Percentiles rank a stretch among this genome's conserved stretches.
phyloP scores from a whole-genome alignment of 2,888 invertebrate genomes.

The Subacronicta megacephala region DNA sequence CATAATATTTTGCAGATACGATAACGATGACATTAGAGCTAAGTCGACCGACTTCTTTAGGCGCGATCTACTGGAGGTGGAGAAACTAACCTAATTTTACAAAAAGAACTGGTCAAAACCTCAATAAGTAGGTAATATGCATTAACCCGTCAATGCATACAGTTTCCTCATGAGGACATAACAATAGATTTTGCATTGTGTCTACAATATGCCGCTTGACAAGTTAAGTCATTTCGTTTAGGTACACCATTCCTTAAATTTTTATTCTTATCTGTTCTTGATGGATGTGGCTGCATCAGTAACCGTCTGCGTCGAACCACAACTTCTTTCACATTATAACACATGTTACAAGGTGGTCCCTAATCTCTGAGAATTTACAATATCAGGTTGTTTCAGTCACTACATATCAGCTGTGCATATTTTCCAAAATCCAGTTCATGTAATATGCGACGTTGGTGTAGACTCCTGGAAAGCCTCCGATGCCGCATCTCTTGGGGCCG shows the following conservation, averaged over 20 bases:
- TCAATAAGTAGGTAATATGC: too few relatives aligned
- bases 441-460: slow-evolving; percentile 89
- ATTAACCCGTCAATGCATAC: too few relatives aligned
- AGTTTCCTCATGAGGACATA: too few relatives aligned
- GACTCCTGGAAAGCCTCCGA: slow-evolving; percentile 88
- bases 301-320: not conserved
- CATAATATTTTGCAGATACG: too few relatives aligned
- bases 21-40: too few relatives aligned
- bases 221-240: too few relatives aligned
- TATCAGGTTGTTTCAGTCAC: slow-evolving; percentile 5
- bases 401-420: slow-evolving; percentile 64
- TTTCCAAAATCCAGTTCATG: slow-evolving; percentile 90
- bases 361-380: slow-evolving; percentile 25
- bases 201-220: too few relatives aligned
- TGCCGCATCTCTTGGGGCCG: slow-evolving; percentile 87
- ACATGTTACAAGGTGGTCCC: not conserved
- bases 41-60: too few relatives aligned
- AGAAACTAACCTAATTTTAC: too few relatives aligned
- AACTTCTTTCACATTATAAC: not conserved
- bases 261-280: not conserved
- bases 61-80: too few relatives aligned
- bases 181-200: too few relatives aligned
- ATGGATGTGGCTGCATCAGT: not conserved
- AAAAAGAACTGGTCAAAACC: too few relatives aligned
- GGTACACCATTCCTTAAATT: not conserved